phyloP scores from a whole-genome alignment of 2,888 invertebrate species.

The Drosophila planitibia region DNA sequence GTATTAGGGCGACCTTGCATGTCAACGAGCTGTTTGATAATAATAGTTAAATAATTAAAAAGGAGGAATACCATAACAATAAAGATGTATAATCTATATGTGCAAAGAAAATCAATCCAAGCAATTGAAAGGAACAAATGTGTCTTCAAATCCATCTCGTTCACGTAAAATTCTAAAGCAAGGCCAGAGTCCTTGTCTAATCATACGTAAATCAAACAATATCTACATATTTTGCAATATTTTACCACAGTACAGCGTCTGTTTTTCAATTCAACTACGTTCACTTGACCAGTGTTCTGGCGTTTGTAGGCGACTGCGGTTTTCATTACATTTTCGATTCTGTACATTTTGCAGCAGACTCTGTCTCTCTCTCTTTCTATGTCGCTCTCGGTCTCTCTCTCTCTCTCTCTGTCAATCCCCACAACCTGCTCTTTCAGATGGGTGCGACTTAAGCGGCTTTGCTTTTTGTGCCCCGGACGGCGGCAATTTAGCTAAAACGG shows the following conservation, averaged over 20 bases:
- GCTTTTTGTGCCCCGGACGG: conserved; percentile 66
- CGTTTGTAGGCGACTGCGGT: conserved; percentile 70
- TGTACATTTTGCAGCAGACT: conserved; percentile 66
- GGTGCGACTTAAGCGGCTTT: conserved; percentile 78
- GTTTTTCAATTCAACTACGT: conserved; percentile 55
- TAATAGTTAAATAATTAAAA: background rate
- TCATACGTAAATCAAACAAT: background rate
- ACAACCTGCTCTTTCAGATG: conserved; percentile 34
- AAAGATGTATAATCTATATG: background rate
- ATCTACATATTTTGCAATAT: background rate
- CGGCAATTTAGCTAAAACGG: conserved; percentile 79
- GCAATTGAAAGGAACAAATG: background rate
- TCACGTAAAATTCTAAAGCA: background rate
- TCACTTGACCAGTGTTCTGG: conserved; percentile 51
- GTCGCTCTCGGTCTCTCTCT: background rate
- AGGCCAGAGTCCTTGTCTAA: background rate
- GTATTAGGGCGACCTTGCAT: background rate
- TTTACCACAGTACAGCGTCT: conserved; percentile 52
- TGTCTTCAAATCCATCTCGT: background rate
- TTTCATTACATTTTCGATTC: conserved; percentile 78
- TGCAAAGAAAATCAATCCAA: background rate
- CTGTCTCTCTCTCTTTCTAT: background rate
- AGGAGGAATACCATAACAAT: background rate
- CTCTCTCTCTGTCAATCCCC: background rate
- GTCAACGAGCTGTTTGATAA: background rate